Conservation (phyloP, 2,797 vertebrate genomes). For the Melanotaenia parkinsoni region DNA sequence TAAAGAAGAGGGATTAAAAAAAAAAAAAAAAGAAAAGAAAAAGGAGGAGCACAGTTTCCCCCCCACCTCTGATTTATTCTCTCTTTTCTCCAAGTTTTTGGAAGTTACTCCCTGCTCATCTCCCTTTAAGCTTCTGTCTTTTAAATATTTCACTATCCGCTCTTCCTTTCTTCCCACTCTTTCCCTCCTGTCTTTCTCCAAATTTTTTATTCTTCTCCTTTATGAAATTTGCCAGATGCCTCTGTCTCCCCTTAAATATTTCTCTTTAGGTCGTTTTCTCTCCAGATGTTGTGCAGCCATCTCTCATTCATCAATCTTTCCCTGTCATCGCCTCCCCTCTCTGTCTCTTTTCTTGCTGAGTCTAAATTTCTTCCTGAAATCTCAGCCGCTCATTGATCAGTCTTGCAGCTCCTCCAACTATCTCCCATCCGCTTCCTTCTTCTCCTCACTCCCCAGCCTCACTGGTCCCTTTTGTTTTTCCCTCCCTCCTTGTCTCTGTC, state of each 20-base stretch:
- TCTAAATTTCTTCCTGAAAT: conserved; percentile 57
- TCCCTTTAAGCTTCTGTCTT: conserved; percentile 37
- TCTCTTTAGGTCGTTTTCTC: conserved; percentile 39
- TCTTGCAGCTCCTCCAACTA: conserved; percentile 66
- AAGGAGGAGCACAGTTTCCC: conserved; percentile 16
- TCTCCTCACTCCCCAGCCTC: conserved; percentile 48
- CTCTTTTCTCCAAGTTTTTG: conserved; percentile 67
- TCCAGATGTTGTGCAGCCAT: conserved; percentile 64
- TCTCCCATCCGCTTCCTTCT: conserved; percentile 62
- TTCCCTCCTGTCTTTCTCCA: conserved; percentile 21
- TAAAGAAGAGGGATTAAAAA: conserved; percentile 31
- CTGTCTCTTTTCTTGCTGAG: conserved; percentile 51
- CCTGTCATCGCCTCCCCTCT: conserved; percentile 39
- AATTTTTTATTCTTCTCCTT: conserved; percentile 21
- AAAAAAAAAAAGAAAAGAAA: not conserved
- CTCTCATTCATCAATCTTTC: conserved; percentile 66
- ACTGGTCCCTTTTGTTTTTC: conserved; percentile 34
- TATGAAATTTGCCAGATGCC: conserved; percentile 15
- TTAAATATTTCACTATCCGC: conserved; percentile 59
- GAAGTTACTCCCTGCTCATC: conserved; percentile 48
- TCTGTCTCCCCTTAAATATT: conserved; percentile 51
- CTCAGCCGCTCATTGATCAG: conserved; percentile 63
- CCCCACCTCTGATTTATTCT: conserved; percentile 54
- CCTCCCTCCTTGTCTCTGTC: conserved; percentile 48
- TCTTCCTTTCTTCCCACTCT: conserved; percentile 32